These are phyloP conservation scores for Coremacera marginata DNA, from an alignment of 2,888 invertebrate genomes.

Conservation along the genomic window DNA sequence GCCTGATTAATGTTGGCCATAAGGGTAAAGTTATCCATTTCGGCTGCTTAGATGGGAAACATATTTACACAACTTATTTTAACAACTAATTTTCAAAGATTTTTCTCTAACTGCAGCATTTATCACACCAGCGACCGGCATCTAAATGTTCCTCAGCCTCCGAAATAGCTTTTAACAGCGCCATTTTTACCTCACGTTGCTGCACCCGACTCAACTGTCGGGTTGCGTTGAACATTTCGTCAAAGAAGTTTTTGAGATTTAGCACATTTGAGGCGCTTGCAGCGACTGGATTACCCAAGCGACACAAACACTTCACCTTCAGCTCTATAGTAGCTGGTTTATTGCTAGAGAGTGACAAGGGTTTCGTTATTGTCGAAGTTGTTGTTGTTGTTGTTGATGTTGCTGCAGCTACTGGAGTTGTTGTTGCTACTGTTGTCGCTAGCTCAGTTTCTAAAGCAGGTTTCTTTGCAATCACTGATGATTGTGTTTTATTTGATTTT, in stretches of 20 bases:
- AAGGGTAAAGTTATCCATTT: neutral
- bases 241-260: slow-evolving; percentile 44
- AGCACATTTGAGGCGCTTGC: neutral
- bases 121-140: slow-evolving; percentile 45
- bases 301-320: slow-evolving; percentile 48
- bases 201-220: slow-evolving; percentile 37
- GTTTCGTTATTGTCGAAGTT: neutral
- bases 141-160: slow-evolving; percentile 46
- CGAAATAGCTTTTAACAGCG: slow-evolving; percentile 46
- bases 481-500: neutral
- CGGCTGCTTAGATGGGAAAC: neutral
- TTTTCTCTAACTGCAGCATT: slow-evolving; percentile 19
- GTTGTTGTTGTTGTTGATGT: neutral
- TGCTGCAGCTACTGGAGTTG: neutral
- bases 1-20: too few species aligned
- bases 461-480: neutral
- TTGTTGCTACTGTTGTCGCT: neutral
- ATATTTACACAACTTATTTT: too few species aligned
- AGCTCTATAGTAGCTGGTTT: slow-evolving; percentile 17
- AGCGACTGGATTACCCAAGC: slow-evolving; percentile 17
- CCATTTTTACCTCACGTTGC: slow-evolving; percentile 47
- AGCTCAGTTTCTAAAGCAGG: neutral
- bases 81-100: neutral
- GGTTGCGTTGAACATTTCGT: slow-evolving; percentile 46
- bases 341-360: neutral